Conservation (phyloP, 2,888 invertebrate species). For the Isotomurus palustris region DNA sequence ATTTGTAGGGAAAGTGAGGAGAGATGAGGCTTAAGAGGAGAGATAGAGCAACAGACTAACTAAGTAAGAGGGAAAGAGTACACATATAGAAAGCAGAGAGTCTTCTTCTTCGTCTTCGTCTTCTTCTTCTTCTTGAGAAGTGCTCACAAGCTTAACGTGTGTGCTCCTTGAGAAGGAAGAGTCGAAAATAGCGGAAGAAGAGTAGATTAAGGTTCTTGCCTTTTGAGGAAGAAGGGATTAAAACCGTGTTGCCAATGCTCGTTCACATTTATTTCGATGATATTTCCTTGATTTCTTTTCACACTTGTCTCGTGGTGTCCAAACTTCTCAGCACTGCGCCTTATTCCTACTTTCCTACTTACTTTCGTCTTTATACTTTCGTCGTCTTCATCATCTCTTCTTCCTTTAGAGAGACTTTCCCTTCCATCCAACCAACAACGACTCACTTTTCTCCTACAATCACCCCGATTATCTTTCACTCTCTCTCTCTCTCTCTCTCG, state of each 20-base stretch:
- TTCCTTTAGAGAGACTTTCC: too few species aligned
- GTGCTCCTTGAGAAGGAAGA: neutral
- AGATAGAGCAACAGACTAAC: too few species aligned
- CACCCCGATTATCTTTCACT: neutral
- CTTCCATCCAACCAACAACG: neutral
- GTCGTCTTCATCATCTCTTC: constrained; percentile 4
- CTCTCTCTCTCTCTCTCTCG: too few species aligned
- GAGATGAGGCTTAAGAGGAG: too few species aligned
- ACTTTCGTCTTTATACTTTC: neutral
- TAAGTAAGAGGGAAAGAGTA: too few species aligned
- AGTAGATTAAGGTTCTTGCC: constrained; percentile 36
- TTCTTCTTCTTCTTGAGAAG: too few species aligned
- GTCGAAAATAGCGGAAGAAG: neutral
- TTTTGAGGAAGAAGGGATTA: constrained; percentile 37
- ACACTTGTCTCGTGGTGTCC: constrained; percentile 1
- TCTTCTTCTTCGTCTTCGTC: too few species aligned
- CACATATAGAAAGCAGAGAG: neutral
- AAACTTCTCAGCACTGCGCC: neutral
- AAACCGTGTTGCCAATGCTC: constrained; percentile 27
- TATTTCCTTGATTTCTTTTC: constrained; percentile 3
- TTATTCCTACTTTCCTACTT: neutral
- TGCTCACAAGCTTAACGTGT: too few species aligned
- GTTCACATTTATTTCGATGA: too few species aligned
- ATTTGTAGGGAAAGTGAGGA: too few species aligned
- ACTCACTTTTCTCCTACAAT: too few species aligned